These are phyloP conservation scores for Sula dactylatra DNA, from an alignment of 2,113 vertebrate genomes.

Conservation along the genomic window DNA sequence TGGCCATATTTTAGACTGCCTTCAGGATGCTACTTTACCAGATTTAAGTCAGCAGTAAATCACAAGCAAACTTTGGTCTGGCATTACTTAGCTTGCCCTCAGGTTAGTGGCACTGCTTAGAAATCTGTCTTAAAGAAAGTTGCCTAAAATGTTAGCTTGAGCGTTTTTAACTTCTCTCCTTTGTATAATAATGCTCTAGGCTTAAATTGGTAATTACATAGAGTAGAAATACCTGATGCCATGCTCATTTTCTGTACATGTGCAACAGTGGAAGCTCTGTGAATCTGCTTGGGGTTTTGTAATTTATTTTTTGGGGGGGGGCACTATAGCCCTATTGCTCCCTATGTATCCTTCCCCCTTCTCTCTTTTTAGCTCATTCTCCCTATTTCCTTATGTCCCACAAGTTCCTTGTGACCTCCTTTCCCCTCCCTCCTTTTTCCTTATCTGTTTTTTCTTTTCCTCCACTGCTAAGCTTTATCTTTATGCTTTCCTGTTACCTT, in stretches of 20 bases:
- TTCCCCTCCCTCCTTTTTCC: neutral
- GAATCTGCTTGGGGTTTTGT: neutral
- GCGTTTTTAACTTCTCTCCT: slow-evolving; percentile 11
- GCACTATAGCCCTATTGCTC: fast-evolving
- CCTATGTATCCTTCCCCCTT: neutral
- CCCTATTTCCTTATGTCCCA: neutral
- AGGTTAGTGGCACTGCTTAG: neutral
- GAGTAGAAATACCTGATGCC: neutral
- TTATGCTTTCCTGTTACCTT: neutral
- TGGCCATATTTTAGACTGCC: slow-evolving; percentile 11
- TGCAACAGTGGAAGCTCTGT: neutral
- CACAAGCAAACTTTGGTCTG: neutral
- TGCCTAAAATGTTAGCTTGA: slow-evolving; percentile 3
- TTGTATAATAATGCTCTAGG: neutral
- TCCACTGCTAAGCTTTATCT: neutral
- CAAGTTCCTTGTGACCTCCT: neutral
- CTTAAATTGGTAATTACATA: neutral
- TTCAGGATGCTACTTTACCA: slow-evolving; percentile 21
- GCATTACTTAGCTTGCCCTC: neutral
- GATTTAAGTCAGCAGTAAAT: slow-evolving; percentile 44
- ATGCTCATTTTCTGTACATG: neutral
- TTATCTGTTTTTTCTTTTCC: neutral
- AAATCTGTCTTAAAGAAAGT: slow-evolving; percentile 15
- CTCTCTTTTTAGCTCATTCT: neutral
- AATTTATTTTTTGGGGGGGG: neutral